phyloP scores from a whole-genome alignment of 1,140 invertebrate species.

The Mya arenaria region DNA sequence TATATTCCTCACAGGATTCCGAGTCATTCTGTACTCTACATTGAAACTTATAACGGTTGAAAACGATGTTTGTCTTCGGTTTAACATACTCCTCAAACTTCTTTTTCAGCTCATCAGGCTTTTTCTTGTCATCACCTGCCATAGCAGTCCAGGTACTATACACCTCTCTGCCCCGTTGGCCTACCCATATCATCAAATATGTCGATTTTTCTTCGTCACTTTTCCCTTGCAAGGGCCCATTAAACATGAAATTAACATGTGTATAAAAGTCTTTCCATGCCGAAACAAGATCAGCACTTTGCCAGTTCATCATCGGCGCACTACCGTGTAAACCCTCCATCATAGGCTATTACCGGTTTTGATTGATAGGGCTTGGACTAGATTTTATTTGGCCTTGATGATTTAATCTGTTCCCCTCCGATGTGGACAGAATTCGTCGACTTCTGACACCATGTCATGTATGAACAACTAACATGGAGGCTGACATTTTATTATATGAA shows the following conservation, averaged over 20 bases:
- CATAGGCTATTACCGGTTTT: not conserved
- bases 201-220: not conserved
- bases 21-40: not conserved
- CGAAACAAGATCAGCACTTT: not conserved
- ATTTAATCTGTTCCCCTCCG: not conserved
- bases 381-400: not conserved
- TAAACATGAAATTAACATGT: constrained; percentile 7
- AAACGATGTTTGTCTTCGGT: not conserved
- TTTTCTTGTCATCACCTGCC: not conserved
- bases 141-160: not conserved
- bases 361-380: not conserved
- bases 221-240: not conserved
- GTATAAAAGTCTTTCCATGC: constrained; percentile 18
- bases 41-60: constrained; percentile 1
- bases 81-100: constrained; percentile 4
- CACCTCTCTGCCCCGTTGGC: not conserved
- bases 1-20: not conserved
- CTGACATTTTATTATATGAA: not conserved
- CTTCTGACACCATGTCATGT: not conserved
- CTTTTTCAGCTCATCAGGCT: not conserved
- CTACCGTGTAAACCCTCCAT: constrained; percentile 19
- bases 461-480: constrained; percentile 10
- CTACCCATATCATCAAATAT: not conserved
- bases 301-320: not conserved
- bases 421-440: constrained; percentile 4